Evolutionary conservation across 1,140 invertebrate species (phyloP), one percentile per base, ranked within the genome.

Genomic region (Cyrtorhinus lividipennis): DNA sequence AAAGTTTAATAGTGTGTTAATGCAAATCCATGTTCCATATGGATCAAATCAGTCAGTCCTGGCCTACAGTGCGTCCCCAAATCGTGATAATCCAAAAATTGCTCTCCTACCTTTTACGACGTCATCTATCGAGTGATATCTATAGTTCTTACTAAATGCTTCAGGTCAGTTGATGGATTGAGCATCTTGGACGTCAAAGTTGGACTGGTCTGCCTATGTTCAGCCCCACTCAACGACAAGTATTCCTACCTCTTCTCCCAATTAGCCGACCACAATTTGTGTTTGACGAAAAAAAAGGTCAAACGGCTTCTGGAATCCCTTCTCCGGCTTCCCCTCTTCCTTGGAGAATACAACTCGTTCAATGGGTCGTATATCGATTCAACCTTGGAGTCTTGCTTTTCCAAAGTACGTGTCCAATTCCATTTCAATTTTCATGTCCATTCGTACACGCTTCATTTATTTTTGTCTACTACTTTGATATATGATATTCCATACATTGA

Each of bases 261-360:
- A 66, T 74, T 82, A 65, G 77, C 81, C 22, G 83, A 85, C 69
- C 80, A 83, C 65, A 83, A 83, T 68, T 80, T 81, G 38, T 83
- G 80, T 67, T 76, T 84, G 27, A 78, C 78, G 12, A 76, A 78
- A 15, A 73, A 78, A 23, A 75, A 77, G 59, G 70, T 87, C 48
- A 75, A 78, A 24, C 70, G 72, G 0, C 72, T 86, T 48, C 68
- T 87, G 25, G 70, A 73, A 26, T 75, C 79, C 71, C 69, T 82
- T 13, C 71, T 74, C 1, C 71, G 75, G 12, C 71, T 85, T 24
- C 73, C 79, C 1, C 74, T 78, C 65, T 81, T 79, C 69, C 69
- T 85, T 30, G 79, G 79, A 13, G 78, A 80, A 66, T 74, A 75
- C 67, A 73, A 75, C 15, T 75, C 77, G 62, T 81, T 80, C 73